Percentiles rank a stretch among this genome's conserved stretches.
Conservation (phyloP, 2,113 vertebrate genomes). For the Percopsis transmontana region DNA sequence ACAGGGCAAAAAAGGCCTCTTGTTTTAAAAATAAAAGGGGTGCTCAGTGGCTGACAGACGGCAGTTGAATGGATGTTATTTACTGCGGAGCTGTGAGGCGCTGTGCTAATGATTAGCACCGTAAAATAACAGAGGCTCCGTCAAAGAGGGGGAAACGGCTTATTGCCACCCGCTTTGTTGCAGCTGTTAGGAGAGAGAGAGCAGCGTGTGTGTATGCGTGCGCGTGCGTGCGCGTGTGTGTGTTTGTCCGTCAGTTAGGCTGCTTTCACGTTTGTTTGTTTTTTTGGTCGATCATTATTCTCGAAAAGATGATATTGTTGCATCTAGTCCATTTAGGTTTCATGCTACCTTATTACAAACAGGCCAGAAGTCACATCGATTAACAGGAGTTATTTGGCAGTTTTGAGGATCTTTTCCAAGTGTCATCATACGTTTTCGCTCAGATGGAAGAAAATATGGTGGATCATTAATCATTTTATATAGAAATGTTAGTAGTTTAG, state of each 20-base stretch:
- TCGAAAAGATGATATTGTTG: too few relatives aligned
- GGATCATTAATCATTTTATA: too few relatives aligned
- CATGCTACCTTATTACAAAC: too few relatives aligned
- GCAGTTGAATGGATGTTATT: slow-evolving; percentile 62
- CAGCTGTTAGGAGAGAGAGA: slow-evolving; percentile 14
- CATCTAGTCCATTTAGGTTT: too few relatives aligned
- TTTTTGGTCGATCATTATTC: too few relatives aligned
- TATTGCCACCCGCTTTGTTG: slow-evolving; percentile 35
- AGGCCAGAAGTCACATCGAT: too few relatives aligned
- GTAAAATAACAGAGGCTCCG: slow-evolving; percentile 40
- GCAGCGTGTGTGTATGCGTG: neutral
- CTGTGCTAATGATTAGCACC: slow-evolving; percentile 59
- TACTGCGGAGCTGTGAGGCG: slow-evolving; percentile 40
- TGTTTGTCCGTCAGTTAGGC: neutral
- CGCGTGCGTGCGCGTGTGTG: neutral
- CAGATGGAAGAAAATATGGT: too few relatives aligned
- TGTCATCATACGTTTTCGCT: too few relatives aligned
- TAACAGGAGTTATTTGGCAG: too few relatives aligned
- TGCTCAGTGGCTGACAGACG: slow-evolving; percentile 45
- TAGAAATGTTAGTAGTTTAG: too few relatives aligned
- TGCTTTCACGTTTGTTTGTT: neutral
- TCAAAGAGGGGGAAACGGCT: slow-evolving; percentile 35
- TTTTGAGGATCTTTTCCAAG: too few relatives aligned
- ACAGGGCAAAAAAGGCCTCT: slow-evolving; percentile 45
- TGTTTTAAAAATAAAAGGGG: neutral